Percentiles rank a stretch among this genome's conserved stretches.
Evolutionary conservation across 2,797 vertebrate species (phyloP).

Genomic region (Chloroceryle amazona): DNA sequence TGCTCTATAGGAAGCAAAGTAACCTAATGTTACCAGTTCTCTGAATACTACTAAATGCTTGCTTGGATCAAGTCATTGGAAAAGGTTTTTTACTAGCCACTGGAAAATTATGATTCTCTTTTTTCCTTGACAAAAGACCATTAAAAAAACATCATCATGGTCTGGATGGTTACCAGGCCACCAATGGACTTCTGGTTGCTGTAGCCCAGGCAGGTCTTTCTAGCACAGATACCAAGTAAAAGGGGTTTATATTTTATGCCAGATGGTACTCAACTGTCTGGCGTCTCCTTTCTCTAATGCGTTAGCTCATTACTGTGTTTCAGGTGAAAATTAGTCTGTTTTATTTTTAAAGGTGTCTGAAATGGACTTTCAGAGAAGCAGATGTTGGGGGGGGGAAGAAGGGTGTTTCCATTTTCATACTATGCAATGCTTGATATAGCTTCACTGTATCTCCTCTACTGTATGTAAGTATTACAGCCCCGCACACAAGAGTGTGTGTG

Average conservation of each 20-base stretch:
- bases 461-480: not conserved
- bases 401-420: not conserved
- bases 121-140: not conserved
- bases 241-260: not conserved
- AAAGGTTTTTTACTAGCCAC: not conserved
- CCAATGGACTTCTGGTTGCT: not conserved
- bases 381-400: not conserved
- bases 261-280: not conserved
- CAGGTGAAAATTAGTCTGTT: slow-evolving; percentile 2
- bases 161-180: not conserved
- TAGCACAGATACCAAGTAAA: not conserved
- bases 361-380: not conserved
- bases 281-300: not conserved
- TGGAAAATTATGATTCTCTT: not conserved
- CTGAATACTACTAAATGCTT: not conserved
- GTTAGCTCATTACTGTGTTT: not conserved
- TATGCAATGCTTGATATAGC: not conserved
- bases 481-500: not conserved
- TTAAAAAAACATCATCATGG: not conserved
- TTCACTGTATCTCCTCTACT: not conserved
- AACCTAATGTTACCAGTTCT: not conserved
- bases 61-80: not conserved
- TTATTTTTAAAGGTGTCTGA: slow-evolving; percentile 14
- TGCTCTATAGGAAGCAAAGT: not conserved
- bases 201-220: not conserved